Conservation (phyloP, 2,888 invertebrate genomes). For the Lomographa bimaculata region DNA sequence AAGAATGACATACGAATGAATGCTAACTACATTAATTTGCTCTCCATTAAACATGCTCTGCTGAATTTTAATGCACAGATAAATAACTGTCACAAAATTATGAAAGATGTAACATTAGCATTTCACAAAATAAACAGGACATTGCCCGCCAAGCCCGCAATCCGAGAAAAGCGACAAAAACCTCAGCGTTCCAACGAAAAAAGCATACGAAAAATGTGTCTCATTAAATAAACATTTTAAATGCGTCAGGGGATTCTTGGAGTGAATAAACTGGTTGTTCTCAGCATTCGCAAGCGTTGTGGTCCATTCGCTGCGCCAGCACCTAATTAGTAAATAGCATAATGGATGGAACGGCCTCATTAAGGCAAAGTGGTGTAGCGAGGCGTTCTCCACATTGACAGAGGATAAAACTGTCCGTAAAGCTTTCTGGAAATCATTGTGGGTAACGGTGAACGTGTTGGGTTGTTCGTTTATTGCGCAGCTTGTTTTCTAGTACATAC, state of each 20-base stretch:
- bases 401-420: conserved; percentile 15
- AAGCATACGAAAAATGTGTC: conserved; percentile 30
- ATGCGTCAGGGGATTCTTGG: conserved; percentile 39
- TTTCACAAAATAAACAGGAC: background rate
- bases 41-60: no score
- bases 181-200: conserved; percentile 16
- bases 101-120: no score
- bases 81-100: no score
- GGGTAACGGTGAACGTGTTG: background rate
- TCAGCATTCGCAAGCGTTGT: conserved; percentile 41
- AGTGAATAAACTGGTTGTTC: conserved; percentile 47
- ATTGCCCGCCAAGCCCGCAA: no score
- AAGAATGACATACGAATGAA: no score
- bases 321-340: conserved; percentile 75
- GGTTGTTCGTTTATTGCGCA: no score
- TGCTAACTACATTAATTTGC: no score
- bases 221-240: conserved; percentile 39
- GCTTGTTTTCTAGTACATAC: no score
- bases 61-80: no score
- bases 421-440: conserved; percentile 6
- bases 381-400: conserved; percentile 24
- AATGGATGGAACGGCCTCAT: conserved; percentile 70
- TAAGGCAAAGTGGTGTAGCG: conserved; percentile 55
- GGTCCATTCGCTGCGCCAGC: conserved; percentile 57
- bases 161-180: conserved; percentile 12